phyloP scores from a whole-genome alignment of 2,797 vertebrate genomes.

The Taeniopygia guttata region DNA sequence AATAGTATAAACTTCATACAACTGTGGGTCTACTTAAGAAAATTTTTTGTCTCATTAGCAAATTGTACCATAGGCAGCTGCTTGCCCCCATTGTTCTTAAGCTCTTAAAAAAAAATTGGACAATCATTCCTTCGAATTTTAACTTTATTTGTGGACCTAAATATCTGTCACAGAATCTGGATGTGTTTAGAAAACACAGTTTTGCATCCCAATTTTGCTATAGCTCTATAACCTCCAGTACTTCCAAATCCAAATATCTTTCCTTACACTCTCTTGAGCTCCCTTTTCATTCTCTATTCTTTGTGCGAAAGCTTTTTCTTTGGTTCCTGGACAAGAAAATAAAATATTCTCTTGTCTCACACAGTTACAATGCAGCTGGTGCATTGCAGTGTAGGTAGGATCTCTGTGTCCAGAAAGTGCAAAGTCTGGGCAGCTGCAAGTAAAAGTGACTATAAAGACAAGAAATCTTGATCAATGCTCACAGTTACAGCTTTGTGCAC shows the following conservation, averaged over 20 bases:
- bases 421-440: background rate
- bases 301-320: background rate
- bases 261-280: background rate
- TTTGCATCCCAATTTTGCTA: background rate
- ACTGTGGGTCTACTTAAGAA: background rate
- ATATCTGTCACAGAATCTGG: background rate
- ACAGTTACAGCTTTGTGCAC: background rate
- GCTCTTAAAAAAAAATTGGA: background rate
- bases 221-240: fast-evolving
- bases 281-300: background rate
- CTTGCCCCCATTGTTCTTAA: background rate
- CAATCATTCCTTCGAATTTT: background rate
- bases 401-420: background rate
- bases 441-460: background rate
- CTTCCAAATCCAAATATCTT: background rate
- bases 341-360: background rate
- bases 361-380: background rate
- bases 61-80: background rate
- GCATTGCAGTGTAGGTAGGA: background rate
- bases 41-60: background rate
- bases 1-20: background rate
- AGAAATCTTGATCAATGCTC: background rate
- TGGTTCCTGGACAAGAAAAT: background rate
- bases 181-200: background rate
- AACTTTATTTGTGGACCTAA: background rate